Evolutionary conservation across 2,888 invertebrate genomes (phyloP).

Genomic region (Pyrochroa serraticornis): DNA sequence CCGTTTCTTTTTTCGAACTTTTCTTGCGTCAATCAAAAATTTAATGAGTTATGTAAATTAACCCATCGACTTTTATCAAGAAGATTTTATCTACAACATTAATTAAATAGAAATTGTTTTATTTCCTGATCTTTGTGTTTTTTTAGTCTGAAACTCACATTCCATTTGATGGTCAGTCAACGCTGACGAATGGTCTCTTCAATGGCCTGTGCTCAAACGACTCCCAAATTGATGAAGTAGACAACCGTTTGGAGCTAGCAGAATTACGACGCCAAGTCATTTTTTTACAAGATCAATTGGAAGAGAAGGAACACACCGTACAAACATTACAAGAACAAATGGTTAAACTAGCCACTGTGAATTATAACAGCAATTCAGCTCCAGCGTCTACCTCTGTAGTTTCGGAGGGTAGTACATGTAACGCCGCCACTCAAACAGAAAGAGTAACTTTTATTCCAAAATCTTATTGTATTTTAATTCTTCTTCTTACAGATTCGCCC

Average conservation of each 20-base stretch:
- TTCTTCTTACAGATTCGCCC: constrained; percentile 61
- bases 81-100: no score
- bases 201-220: constrained; percentile 62
- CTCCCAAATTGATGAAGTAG: constrained; percentile 60
- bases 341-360: constrained; percentile 58
- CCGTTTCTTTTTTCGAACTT: constrained; percentile 23
- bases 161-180: constrained; percentile 73
- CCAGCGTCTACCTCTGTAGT: constrained; percentile 51
- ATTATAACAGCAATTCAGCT: constrained; percentile 58
- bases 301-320: constrained; percentile 85
- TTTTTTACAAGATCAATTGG: constrained; percentile 85
- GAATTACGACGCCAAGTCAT: constrained; percentile 83
- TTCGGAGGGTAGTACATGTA: constrained; percentile 67
- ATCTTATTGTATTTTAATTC: not conserved
- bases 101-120: not conserved
- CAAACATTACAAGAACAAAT: constrained; percentile 80
- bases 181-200: constrained; percentile 68
- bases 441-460: constrained; percentile 64
- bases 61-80: no score
- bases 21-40: not conserved
- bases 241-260: constrained; percentile 68
- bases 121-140: constrained; percentile 29
- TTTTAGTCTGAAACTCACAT: constrained; percentile 85
- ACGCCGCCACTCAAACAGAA: constrained; percentile 87
- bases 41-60: not conserved